Evolutionary conservation across 2,113 vertebrate genomes (phyloP), one percentile per base, ranked within the genome.

Genomic region (Protobothrops mucrosquamatus): DNA sequence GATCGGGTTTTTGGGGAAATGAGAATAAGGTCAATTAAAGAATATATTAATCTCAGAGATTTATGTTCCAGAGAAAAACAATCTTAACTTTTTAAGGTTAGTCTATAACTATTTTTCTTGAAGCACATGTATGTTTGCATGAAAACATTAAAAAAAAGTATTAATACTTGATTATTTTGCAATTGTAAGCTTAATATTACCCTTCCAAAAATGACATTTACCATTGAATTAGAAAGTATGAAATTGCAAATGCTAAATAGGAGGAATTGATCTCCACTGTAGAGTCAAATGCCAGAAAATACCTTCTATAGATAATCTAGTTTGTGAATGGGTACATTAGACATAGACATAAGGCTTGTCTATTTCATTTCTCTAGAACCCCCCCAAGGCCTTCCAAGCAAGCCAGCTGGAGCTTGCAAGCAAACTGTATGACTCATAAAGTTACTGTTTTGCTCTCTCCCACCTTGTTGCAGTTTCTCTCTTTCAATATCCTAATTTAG

Each of bases 301-400:
- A 24, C 29, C 51, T 39, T 0, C 52, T 55, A 88, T 11, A 39
- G 6, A 55, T 43, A 86, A 10, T 11, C 20, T 0, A 57, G 26
- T 0, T 0, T 0, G 0, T 54, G 92, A n/a, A 39, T 22, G 18
- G 34, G 51, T 87, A 48, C 48, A 15, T 52, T 52, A 34, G n/a
- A 52, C 1, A 29, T 52, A 3, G 51, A 87, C 11, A 26, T 87
- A n/a, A 51, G 24, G 26, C 23, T 87, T 51, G 22, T 86, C 46
- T 87, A 87, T 87, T 54, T 87, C 12, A 51, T 51, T 87, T 87
- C 26, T 29, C 86, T 87, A 87, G 48, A 52, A 20, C 10, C 12
- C 43, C 12, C 43, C 48, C 48, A 87, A 29, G 18, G 1, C n/a
- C 46, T 87, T 52, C 11, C 86, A 51, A 54, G 14, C 52, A 52